Conservation (phyloP, 2,797 vertebrate species). For the Clarias fuscus region DNA sequence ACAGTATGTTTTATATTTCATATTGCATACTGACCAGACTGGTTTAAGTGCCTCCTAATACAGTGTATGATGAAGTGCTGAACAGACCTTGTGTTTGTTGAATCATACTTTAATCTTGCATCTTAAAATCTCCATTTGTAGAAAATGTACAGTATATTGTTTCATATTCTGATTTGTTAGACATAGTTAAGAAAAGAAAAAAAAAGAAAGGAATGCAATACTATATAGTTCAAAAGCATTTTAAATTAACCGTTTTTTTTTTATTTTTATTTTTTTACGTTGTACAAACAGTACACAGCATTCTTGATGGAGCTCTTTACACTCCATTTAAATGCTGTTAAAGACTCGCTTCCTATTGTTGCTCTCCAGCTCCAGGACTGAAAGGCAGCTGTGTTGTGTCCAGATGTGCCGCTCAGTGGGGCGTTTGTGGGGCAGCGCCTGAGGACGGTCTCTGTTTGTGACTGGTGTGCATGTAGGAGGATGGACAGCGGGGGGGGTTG, state of each 20-base stretch:
- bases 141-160: neutral
- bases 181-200: no score
- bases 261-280: neutral
- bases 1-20: neutral
- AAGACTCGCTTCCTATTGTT: slow-evolving; percentile 1
- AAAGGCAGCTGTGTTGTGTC: slow-evolving; percentile 49
- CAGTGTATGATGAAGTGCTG: neutral
- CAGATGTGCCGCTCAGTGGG: slow-evolving; percentile 47
- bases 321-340: slow-evolving; percentile 16
- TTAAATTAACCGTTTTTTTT: neutral
- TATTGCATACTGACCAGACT: neutral
- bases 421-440: slow-evolving; percentile 27
- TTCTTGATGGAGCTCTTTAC: neutral
- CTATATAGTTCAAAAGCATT: neutral
- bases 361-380: neutral
- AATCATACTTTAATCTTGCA: neutral
- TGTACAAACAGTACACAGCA: neutral
- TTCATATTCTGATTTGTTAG: neutral
- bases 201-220: no score
- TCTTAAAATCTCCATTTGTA: neutral
- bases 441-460: slow-evolving; percentile 28
- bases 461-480: neutral
- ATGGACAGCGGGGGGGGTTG: slow-evolving; percentile 7
- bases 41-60: neutral
- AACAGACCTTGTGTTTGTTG: neutral